Conservation (phyloP, 2,113 vertebrate species). For the Bucco capensis region DNA sequence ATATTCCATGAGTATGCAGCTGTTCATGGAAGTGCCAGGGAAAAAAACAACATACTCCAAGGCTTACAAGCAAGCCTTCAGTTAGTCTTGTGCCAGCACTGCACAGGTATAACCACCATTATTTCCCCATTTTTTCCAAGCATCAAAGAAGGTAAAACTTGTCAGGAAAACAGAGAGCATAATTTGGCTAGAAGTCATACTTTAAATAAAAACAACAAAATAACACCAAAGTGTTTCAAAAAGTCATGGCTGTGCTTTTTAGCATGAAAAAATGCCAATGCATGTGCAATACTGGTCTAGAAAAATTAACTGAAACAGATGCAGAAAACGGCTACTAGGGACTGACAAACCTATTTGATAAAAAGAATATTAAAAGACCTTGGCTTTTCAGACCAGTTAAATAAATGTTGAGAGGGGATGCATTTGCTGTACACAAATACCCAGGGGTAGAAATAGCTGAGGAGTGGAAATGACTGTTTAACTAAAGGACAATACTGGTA, state of each 20-base stretch:
- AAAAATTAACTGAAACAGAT: conserved; percentile 4
- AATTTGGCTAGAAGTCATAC: neutral
- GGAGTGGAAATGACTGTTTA: conserved; percentile 37
- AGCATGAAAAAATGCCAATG: neutral
- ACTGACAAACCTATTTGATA: neutral
- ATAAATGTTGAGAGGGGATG: conserved; percentile 24
- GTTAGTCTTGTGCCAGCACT: neutral
- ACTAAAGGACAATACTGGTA: conserved; percentile 50
- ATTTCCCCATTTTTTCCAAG: neutral
- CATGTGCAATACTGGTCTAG: neutral
- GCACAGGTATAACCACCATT: neutral
- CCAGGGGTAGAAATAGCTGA: conserved; percentile 1
- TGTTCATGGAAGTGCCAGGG: neutral
- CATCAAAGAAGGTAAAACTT: neutral
- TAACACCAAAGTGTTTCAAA: neutral
- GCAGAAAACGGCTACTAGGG: neutral
- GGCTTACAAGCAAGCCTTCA: neutral
- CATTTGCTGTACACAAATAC: neutral
- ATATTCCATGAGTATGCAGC: too few relatives aligned
- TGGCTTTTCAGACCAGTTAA: conserved; percentile 3
- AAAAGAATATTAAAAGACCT: neutral
- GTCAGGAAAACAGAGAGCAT: neutral
- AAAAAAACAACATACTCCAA: neutral
- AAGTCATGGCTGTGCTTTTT: neutral
- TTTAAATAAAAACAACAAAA: neutral